Base-by-base conservation (phyloP, 2,888 invertebrate species). In the Drosophila anomelani region DNA sequence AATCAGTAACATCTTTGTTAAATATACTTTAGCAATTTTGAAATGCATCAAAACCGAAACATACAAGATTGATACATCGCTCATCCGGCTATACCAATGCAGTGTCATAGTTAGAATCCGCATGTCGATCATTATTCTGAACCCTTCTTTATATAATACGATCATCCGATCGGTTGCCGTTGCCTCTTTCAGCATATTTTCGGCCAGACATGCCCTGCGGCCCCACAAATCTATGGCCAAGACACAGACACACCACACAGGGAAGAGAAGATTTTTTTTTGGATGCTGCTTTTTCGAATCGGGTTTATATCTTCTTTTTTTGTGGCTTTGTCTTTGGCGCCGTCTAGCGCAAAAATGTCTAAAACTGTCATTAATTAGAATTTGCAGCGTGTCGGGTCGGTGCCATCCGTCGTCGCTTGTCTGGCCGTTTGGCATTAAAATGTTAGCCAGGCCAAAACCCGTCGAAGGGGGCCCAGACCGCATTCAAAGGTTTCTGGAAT, bases 311-410 rank as follows among this genome's bases (percentile, higher is more conserved):
- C 47, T 26, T 53, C 47, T 23, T 59, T 59, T 51, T 56, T 49
- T 43, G 36, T 43, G 38, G 54, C 38, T 54, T 59, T 70, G 58
- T 53, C 34, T 53, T 69, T 69, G 75, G 76, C 74, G 74, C 75
- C 74, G 75, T 67, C 73, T 67, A 75, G 67, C 72, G 29, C 44
- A 75, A 58, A 73, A 75, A 58, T 55, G 77, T 79, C 60, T 67
- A 53, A 62, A 87, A 85, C 68, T 70, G 56, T 62, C 79, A 87
- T 82, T 81, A 73, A 82, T 81, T 69, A 57, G 75, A 74, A 73
- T 71, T 79, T 69, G 69, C 61, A 66, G 60, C 67, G 70, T 60
- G 70, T 78, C 43, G 55, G 49, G 62, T 79, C 67, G 60, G 75
- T 57, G 73, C 60, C 71, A 70, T 54, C 70, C 55, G 55, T 62